A percentile compares a stretch with the other conserved stretches of the same genome.
Conservation (phyloP, 2,797 vertebrate genomes). For the Gadopsis bispinosus region DNA sequence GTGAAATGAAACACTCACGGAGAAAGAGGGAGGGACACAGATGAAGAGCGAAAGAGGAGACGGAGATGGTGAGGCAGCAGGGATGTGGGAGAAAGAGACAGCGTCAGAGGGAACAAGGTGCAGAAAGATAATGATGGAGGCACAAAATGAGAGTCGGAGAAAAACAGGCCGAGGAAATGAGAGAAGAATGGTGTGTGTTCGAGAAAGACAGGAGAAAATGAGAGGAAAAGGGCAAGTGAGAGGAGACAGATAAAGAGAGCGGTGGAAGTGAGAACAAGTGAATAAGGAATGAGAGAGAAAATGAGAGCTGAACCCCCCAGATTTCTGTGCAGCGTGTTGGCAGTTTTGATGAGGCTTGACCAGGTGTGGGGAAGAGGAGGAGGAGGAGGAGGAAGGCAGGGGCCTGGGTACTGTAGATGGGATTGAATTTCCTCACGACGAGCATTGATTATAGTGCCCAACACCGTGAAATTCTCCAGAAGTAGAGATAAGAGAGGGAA, state of each 20-base stretch:
- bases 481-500: conserved; percentile 50
- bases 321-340: conserved; percentile 44
- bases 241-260: conserved; percentile 20
- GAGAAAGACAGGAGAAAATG: conserved; percentile 31
- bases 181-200: background rate
- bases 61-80: conserved; percentile 20
- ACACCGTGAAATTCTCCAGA: conserved; percentile 48
- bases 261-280: background rate
- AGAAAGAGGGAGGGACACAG: conserved; percentile 9
- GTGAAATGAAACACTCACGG: conserved; percentile 47
- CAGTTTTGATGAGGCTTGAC: conserved; percentile 71
- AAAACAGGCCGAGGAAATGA: conserved; percentile 16
- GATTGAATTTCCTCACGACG: conserved; percentile 62
- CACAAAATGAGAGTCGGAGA: conserved; percentile 37
- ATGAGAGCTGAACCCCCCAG: conserved; percentile 53
- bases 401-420: conserved; percentile 40
- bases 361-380: conserved; percentile 51
- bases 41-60: conserved; percentile 6
- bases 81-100: background rate
- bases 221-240: conserved; percentile 28
- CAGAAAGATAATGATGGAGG: conserved; percentile 57
- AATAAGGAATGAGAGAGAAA: conserved; percentile 53
- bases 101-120: conserved; percentile 44
- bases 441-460: conserved; percentile 62
- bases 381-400: conserved; percentile 13